Base-by-base conservation (phyloP, 1,140 invertebrate species). In the Brachionus paranguensis region DNA sequence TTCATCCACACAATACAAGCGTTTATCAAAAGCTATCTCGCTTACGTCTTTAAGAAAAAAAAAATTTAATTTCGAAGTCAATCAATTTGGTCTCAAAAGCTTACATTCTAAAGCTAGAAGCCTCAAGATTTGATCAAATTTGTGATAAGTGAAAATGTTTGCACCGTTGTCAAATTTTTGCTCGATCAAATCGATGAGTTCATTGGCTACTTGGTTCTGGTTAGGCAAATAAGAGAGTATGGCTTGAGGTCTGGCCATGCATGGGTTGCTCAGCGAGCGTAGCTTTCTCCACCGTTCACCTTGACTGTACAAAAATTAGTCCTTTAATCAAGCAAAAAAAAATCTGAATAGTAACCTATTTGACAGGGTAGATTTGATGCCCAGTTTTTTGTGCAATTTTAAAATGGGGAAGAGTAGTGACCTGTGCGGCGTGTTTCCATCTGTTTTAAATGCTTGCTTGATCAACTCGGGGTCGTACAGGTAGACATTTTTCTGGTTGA, bases 211-310 rank as follows among this genome's bases (percentile, higher is more conserved):
- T 45, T 70, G 60, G 45, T 84, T 84, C n/a, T 84, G 81, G 24
- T 70, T 84, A 3, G 64, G 43, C 37, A 84, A 68, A 53, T 84
- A 84, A 14, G 60, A 41, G 1, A 27, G 60, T 27, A 84, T 84
- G 29, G 81, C 43, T 12, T 68, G 33, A 10, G 81, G 81, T 20
- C 27, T 24, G 5, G 65, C 81, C 81, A 84, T 50, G 24, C 43
- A 33, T 29, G 81, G 81, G 43, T 84, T 84, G 27, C 37, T 47
- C 8, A 68, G 27, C 11, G 60, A 70, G 20, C 81, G 20, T 12
- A 84, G 29, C 70, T 74, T 84, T 45, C 81, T 68, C 81, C 81
- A 84, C 45, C 81, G 10, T 43, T 84, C 81, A 7, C 78, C 78
- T 60, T 81, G 78, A 41, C 76, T 78, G 3, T 24, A 17, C 1